Evolutionary conservation across 2,888 invertebrate genomes (phyloP).

Genomic region (Lasioglossum pauxillum): DNA sequence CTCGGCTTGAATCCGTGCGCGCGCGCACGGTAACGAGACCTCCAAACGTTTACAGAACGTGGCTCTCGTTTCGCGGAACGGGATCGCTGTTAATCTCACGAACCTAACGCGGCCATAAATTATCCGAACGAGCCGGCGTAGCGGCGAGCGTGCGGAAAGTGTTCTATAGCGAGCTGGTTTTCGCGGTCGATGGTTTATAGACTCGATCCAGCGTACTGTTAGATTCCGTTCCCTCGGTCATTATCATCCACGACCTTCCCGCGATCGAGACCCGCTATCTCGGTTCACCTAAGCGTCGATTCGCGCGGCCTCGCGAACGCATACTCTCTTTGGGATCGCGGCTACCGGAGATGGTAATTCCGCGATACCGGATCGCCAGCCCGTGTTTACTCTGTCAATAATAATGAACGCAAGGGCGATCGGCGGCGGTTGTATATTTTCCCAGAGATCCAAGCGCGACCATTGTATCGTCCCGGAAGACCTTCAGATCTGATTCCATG

Average conservation of each 20-base stretch:
- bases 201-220: constrained; percentile 50
- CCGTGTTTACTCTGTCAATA: constrained; percentile 68
- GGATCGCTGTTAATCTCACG: constrained; percentile 46
- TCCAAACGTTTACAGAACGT: constrained; percentile 28
- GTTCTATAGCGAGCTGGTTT: constrained; percentile 14
- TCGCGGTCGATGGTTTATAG: constrained; percentile 49
- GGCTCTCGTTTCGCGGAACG: constrained; percentile 27
- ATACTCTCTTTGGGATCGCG: constrained; percentile 1
- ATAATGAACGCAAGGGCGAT: constrained; percentile 57
- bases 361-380: constrained; percentile 19
- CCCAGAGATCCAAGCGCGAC: constrained; percentile 38
- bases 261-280: constrained; percentile 36
- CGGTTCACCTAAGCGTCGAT: constrained; percentile 9
- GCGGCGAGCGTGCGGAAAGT: constrained; percentile 31
- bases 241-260: constrained; percentile 56
- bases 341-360: constrained; percentile 21
- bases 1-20: not conserved
- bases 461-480: constrained; percentile 47
- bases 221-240: constrained; percentile 44
- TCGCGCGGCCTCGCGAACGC: constrained; percentile 24
- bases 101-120: constrained; percentile 49
- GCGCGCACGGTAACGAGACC: constrained; percentile 25
- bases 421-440: constrained; percentile 67
- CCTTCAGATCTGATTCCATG: not conserved
- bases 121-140: constrained; percentile 32